A percentile compares a stretch with the other conserved stretches of the same genome.
These are phyloP conservation scores for Pandemis heparana DNA, from an alignment of 2,888 invertebrate species.

Conservation along the genomic window DNA sequence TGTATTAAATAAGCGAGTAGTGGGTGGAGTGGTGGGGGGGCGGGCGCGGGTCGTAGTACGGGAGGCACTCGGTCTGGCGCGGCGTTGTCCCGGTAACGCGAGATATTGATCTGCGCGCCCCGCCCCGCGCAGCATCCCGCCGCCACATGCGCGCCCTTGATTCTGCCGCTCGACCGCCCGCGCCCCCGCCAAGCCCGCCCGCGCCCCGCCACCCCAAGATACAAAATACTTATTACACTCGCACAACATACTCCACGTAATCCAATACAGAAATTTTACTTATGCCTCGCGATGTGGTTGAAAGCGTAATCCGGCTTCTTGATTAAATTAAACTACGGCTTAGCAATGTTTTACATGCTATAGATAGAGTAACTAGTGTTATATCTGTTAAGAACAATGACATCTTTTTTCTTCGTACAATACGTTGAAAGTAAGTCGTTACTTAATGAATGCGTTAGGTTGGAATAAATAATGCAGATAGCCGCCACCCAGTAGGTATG, in stretches of 20 bases:
- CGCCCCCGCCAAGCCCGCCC: conserved; percentile 47
- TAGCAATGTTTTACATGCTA: conserved; percentile 12
- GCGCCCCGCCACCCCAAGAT: conserved; percentile 56
- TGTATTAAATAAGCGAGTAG: conserved; percentile 84
- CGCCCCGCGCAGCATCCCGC: conserved; percentile 79
- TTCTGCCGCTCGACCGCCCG: conserved; percentile 44
- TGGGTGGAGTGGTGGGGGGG: conserved; percentile 63
- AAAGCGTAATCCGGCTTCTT: conserved; percentile 39
- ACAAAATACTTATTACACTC: conserved; percentile 82
- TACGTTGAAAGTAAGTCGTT: not conserved
- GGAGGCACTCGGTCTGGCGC: conserved; percentile 88
- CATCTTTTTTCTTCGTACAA: not conserved
- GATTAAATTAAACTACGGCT: conserved; percentile 38
- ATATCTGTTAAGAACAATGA: not conserved
- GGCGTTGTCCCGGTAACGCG: conserved; percentile 86
- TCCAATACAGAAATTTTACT: conserved; percentile 80
- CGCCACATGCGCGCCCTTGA: conserved; percentile 44
- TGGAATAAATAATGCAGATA: conserved; percentile 1
- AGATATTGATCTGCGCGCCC: conserved; percentile 82
- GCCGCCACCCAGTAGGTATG: not conserved
- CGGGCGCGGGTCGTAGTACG: conserved; percentile 77
- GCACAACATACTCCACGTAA: conserved; percentile 81
- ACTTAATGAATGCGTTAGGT: not conserved
- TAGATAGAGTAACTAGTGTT: not conserved
- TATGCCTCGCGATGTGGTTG: conserved; percentile 59